Percentiles rank a stretch among this genome's conserved stretches.
phyloP scores from a whole-genome alignment of 2,888 invertebrate genomes.

The Dynastes tityus region DNA sequence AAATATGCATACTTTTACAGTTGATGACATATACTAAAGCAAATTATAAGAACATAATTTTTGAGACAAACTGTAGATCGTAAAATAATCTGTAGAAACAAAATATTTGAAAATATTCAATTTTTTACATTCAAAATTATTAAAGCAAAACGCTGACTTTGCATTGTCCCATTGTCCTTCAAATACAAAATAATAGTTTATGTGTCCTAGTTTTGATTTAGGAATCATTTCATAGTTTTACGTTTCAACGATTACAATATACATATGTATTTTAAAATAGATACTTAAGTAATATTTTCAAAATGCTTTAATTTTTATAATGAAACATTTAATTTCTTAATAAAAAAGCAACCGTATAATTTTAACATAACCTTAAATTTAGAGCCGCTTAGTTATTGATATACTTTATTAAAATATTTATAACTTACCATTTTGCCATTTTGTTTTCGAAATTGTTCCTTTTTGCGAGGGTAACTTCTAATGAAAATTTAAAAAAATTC shows the following conservation, averaged over 20 bases:
- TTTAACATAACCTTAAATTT: conserved; percentile 3
- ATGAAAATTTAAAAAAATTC: neutral
- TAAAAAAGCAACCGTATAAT: conserved; percentile 1
- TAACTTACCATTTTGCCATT: conserved; percentile 27
- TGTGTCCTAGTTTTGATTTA: conserved; percentile 9
- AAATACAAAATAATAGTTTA: conserved; percentile 3
- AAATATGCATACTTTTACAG: too few relatives aligned
- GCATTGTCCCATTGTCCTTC: neutral
- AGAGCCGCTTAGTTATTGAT: neutral
- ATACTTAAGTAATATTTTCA: too few relatives aligned
- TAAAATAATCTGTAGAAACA: too few relatives aligned
- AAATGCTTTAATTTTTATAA: too few relatives aligned
- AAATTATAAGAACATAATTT: too few relatives aligned
- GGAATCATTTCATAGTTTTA: neutral
- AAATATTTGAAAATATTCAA: too few relatives aligned
- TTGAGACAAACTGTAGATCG: too few relatives aligned
- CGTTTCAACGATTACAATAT: neutral
- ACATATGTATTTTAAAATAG: too few relatives aligned
- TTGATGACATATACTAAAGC: too few relatives aligned
- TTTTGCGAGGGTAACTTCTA: neutral
- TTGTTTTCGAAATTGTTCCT: neutral
- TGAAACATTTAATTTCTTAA: neutral
- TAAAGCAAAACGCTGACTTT: too few relatives aligned
- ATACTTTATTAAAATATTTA: neutral
- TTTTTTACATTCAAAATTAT: too few relatives aligned